A percentile compares a stretch with the other conserved stretches of the same genome.
Evolutionary conservation across 2,113 vertebrate genomes (phyloP).

Genomic region (Syngnathus floridae): DNA sequence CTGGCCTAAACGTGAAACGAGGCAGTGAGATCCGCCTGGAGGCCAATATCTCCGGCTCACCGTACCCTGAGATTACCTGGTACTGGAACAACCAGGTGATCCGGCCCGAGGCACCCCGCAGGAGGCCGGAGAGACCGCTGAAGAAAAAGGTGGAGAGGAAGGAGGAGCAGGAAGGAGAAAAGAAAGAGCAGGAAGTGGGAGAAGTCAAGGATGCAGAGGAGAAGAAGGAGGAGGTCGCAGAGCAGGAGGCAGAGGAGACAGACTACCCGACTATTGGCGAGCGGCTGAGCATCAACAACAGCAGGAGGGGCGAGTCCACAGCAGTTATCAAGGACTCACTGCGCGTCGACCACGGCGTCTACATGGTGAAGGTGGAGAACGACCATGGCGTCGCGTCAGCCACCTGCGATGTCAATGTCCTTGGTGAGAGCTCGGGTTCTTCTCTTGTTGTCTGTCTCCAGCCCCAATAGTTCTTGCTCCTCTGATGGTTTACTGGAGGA

Average conservation of each 20-base stretch:
- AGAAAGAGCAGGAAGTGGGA: constrained; percentile 7
- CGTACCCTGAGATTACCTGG: constrained; percentile 92
- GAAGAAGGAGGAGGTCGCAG: constrained; percentile 21
- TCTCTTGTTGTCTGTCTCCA: constrained; percentile 1
- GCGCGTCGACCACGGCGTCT: constrained; percentile 84
- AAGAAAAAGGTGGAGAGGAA: constrained; percentile 75
- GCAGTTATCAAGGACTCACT: constrained; percentile 78
- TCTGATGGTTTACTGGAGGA: not conserved
- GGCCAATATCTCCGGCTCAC: constrained; percentile 88
- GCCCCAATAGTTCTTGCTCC: not conserved
- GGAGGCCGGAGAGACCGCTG: constrained; percentile 69
- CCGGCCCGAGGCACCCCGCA: constrained; percentile 82
- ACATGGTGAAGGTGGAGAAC: constrained; percentile 90
- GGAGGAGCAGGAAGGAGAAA: constrained; percentile 53
- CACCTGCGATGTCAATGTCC: constrained; percentile 85
- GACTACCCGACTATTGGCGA: constrained; percentile 83
- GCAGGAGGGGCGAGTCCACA: constrained; percentile 77
- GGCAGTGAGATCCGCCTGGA: constrained; percentile 84
- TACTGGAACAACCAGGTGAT: constrained; percentile 82
- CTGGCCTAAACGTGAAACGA: constrained; percentile 80
- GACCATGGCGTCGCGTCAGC: constrained; percentile 86
- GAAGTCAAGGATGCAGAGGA: constrained; percentile 16
- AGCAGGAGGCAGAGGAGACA: constrained; percentile 63
- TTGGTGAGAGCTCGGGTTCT: constrained; percentile 71
- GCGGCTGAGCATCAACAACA: constrained; percentile 80